Conservation (phyloP, 2,888 invertebrate species). For the Horisme vitalbata region DNA sequence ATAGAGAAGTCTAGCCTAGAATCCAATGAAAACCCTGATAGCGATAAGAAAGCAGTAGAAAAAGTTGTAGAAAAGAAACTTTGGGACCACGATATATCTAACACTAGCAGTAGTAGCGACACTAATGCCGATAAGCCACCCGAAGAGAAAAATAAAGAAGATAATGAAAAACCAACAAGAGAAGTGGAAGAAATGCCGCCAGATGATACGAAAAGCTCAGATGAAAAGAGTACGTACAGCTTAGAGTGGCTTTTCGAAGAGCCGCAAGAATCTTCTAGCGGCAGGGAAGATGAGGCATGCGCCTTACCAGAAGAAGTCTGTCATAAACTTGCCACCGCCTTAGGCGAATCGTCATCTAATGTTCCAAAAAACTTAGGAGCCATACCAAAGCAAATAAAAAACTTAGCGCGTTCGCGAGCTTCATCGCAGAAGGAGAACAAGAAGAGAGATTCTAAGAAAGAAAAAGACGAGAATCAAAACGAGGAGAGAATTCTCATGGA, state of each 20-base stretch:
- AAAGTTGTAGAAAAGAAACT: slow-evolving; percentile 63
- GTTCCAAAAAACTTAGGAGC: slow-evolving; percentile 86
- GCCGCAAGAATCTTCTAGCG: slow-evolving; percentile 38
- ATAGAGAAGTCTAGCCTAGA: slow-evolving; percentile 82
- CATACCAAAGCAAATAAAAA: slow-evolving; percentile 86
- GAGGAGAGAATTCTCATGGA: slow-evolving; percentile 72
- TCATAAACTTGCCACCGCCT: slow-evolving; percentile 61
- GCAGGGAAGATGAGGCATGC: slow-evolving; percentile 49
- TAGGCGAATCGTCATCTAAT: slow-evolving; percentile 74
- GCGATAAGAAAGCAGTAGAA: slow-evolving; percentile 37
- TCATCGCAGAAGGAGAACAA: slow-evolving; percentile 84
- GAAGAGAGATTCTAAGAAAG: slow-evolving; percentile 74
- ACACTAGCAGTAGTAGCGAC: slow-evolving; percentile 84
- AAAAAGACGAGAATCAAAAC: slow-evolving; percentile 71
- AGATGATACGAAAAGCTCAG: slow-evolving; percentile 67
- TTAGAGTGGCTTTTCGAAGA: slow-evolving; percentile 79
- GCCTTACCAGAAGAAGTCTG: slow-evolving; percentile 56
- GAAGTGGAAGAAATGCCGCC: slow-evolving; percentile 61
- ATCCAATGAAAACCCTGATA: slow-evolving; percentile 74
- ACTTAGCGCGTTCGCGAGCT: slow-evolving; percentile 78
- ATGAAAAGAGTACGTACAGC: slow-evolving; percentile 73
- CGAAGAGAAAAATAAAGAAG: slow-evolving; percentile 47
- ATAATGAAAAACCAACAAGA: slow-evolving; percentile 46
- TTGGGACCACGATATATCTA: slow-evolving; percentile 82
- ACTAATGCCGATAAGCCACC: slow-evolving; percentile 65